These are phyloP conservation scores for Sylvilagus bachmani DNA, from an alignment of 2,113 vertebrate genomes.

Conservation along the genomic window DNA sequence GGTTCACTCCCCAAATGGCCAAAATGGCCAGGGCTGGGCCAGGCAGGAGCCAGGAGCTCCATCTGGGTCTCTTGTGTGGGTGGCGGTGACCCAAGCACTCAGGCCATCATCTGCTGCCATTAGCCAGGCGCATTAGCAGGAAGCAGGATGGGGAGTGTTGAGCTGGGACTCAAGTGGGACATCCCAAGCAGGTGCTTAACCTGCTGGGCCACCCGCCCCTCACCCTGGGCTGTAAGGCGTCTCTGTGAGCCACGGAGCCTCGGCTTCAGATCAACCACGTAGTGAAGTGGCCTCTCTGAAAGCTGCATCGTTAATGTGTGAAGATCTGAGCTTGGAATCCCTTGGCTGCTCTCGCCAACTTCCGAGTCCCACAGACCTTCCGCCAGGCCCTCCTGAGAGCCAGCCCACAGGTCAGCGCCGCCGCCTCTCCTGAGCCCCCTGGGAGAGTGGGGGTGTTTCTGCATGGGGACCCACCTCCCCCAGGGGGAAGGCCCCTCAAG, in stretches of 20 bases:
- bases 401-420: accelerated
- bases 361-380: neutral
- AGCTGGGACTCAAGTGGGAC: no score
- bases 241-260: neutral
- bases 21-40: no score
- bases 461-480: neutral
- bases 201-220: no score
- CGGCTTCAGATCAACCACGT: neutral
- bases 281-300: neutral
- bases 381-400: neutral
- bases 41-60: no score
- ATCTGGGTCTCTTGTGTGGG: no score
- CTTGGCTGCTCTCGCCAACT: neutral
- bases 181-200: no score
- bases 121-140: no score
- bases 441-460: neutral
- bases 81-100: no score
- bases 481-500: neutral
- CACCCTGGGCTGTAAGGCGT: neutral
- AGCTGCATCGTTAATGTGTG: neutral
- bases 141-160: no score
- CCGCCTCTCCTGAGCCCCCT: neutral
- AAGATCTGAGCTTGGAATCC: neutral
- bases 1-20: no score
- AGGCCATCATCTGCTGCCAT: no score